Evolutionary conservation across 1,140 invertebrate genomes (phyloP), one percentile per base, ranked within the genome.

Genomic region (Drosophila cardini): DNA sequence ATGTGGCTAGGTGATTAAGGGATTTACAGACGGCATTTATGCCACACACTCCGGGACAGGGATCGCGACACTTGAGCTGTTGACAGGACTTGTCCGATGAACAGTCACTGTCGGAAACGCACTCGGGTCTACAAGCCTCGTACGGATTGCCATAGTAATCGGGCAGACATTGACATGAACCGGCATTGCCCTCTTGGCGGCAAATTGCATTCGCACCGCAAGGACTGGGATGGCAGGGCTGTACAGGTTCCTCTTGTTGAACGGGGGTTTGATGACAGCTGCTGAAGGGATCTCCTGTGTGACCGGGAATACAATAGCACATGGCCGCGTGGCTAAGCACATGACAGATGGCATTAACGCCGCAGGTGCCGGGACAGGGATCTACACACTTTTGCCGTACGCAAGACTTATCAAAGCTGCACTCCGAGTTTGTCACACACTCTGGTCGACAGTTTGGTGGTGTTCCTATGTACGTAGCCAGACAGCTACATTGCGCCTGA

Each of bases 351-450:
- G 84, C 72, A 60, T 92, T 90, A 9, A 55, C 26, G 16, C 89
- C 86, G 34, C 87, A 97, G 32, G 94, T 94, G 76, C 95, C 96
- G 6, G 95, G 95, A 84, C 97, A 98, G 34, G 96, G 96, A 92
- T 97, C 95, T 56, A 93, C 92, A 91, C 97, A 98, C 92, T 96
- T 96, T 70, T 95, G 95, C 76, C 68, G 67, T 1, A 81, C 50
- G 36, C 83, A 91, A 2, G 80, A 78, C 26, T 74, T 68, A 9
- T 87, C 64, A 7, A 75, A 94, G 93, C 95, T 94, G 90, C 97
- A 97, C 48, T 97, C 94, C 0, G 96, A 97, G 92, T 97, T 96
- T 4, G 96, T 94, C 18, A 96, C 95, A 93, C 97, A 98, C 30
- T 96, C 96, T 38, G 96, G 96, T 72, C 95, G 93, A 79, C 96